Percentiles rank a stretch among this genome's conserved stretches.
Conservation (phyloP, 2,888 invertebrate species). For the Metalampra italica region DNA sequence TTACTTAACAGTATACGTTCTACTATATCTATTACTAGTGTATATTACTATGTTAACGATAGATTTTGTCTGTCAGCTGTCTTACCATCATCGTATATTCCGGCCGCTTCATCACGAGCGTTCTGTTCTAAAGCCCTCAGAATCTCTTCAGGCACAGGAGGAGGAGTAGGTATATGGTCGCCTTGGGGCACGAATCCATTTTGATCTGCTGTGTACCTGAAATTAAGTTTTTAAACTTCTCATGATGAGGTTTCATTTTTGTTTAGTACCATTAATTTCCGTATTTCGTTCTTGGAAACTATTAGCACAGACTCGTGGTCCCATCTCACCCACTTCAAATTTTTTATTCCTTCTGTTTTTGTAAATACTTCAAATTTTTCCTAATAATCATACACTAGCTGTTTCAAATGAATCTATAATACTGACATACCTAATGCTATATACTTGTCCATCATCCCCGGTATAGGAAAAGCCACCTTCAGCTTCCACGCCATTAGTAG, state of each 20-base stretch:
- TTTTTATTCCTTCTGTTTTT: too few relatives aligned
- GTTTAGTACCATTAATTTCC: not conserved
- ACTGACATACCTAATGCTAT: constrained; percentile 50
- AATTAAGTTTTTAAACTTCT: not conserved
- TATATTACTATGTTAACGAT: too few relatives aligned
- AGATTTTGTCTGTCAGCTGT: too few relatives aligned
- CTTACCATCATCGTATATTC: constrained; percentile 66
- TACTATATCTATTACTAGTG: too few relatives aligned
- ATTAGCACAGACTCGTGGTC: too few relatives aligned
- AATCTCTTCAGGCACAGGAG: constrained; percentile 64
- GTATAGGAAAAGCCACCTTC: constrained; percentile 65
- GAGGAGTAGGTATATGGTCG: constrained; percentile 65
- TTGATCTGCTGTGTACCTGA: constrained; percentile 65
- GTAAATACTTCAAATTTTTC: too few relatives aligned
- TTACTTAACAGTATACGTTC: too few relatives aligned
- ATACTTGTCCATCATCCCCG: constrained; percentile 66
- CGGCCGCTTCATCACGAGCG: constrained; percentile 65
- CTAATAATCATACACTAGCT: too few relatives aligned
- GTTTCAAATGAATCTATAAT: too few relatives aligned
- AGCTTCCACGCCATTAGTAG: constrained; percentile 62
- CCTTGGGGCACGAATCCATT: constrained; percentile 66
- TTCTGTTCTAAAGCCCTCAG: constrained; percentile 63
- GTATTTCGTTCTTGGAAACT: too few relatives aligned
- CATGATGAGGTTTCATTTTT: too few relatives aligned
- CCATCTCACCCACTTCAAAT: too few relatives aligned